Conservation (phyloP, 2,888 invertebrate species). For the Dilophus febrilis region DNA sequence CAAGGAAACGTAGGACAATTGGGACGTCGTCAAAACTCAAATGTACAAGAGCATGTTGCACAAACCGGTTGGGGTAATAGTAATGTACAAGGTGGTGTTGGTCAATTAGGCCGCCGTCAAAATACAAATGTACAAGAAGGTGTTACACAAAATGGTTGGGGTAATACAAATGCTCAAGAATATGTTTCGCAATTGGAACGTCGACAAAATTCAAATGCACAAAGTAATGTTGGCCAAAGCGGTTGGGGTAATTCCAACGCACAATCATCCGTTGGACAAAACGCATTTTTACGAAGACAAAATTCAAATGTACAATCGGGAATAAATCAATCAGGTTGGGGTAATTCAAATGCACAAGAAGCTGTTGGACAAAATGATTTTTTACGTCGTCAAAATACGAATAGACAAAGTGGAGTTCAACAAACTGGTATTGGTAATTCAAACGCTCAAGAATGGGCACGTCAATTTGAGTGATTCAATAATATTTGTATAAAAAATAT, state of each 20-base stretch:
- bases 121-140: background rate
- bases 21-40: background rate
- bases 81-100: background rate
- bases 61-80: background rate
- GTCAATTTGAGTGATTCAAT: too few species aligned
- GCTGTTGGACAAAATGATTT: background rate
- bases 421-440: background rate
- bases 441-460: background rate
- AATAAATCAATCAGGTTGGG: background rate
- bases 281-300: background rate
- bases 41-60: background rate
- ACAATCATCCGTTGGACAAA: background rate
- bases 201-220: background rate
- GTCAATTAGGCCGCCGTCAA: background rate
- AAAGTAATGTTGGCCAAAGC: background rate
- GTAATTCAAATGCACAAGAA: background rate
- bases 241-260: background rate
- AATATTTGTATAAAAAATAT: too few species aligned
- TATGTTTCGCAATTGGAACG: background rate
- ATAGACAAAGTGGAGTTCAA: background rate
- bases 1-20: background rate
- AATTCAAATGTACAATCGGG: background rate
- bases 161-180: background rate
- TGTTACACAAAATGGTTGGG: background rate
- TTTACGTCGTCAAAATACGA: background rate